Evolutionary conservation across 2,888 invertebrate genomes (phyloP).

Genomic region (Xestia xanthographa): DNA sequence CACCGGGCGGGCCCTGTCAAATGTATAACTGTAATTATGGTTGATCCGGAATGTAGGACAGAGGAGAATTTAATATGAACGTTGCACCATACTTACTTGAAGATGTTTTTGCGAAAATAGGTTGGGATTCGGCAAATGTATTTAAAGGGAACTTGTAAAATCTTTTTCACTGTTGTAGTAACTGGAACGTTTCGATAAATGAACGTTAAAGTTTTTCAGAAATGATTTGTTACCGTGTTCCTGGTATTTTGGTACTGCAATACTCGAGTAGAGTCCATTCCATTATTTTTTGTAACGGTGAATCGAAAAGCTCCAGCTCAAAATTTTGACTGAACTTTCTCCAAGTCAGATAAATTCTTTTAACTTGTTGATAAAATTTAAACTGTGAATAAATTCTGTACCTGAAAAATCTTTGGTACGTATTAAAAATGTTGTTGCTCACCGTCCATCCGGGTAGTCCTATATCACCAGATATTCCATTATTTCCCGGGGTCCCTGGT

Average conservation of each 20-base stretch:
- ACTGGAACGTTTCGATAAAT: background rate
- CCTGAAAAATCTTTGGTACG: background rate
- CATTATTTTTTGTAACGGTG: background rate
- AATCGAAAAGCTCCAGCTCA: background rate
- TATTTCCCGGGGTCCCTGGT: conserved; percentile 93
- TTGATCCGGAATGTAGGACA: conserved; percentile 46
- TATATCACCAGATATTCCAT: conserved; percentile 93
- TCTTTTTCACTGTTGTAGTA: background rate
- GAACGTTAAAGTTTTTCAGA: background rate
- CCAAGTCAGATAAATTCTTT: background rate
- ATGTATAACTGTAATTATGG: conserved; percentile 65
- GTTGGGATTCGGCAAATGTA: background rate
- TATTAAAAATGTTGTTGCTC: conserved; percentile 54
- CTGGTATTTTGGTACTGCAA: background rate
- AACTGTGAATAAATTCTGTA: background rate
- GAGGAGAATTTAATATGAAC: conserved; percentile 14
- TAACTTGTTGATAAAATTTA: background rate
- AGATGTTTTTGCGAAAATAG: conserved; percentile 5
- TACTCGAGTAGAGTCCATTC: background rate
- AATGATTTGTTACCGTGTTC: background rate
- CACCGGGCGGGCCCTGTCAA: conserved; percentile 93
- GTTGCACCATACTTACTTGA: conserved; percentile 8
- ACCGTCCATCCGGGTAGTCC: conserved; percentile 95
- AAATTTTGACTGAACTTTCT: background rate
- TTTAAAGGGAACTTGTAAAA: background rate